phyloP scores from a whole-genome alignment of 1,140 invertebrate genomes.

The Lucilia cuprina region DNA sequence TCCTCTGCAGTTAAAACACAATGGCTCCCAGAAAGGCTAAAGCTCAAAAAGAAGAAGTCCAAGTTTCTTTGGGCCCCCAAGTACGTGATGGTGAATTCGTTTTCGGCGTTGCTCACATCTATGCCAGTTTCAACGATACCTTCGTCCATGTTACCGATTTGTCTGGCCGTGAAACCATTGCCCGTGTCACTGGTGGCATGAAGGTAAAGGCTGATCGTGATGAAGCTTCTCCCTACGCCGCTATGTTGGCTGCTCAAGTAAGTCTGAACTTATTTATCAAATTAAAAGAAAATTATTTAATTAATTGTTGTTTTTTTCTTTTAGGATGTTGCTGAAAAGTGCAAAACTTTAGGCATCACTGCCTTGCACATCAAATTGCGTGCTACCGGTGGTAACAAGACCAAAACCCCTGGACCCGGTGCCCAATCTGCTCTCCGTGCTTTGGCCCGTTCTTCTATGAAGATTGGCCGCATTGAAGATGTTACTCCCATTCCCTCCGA shows the following conservation, averaged over 20 bases:
- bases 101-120: slow-evolving; percentile 99
- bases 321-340: slow-evolving; percentile 98
- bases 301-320: slow-evolving; percentile 47
- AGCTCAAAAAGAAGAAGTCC: slow-evolving; percentile 94
- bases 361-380: slow-evolving; percentile 98
- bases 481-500: slow-evolving; percentile 99
- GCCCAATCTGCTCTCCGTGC: slow-evolving; percentile 98
- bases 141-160: slow-evolving; percentile 99
- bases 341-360: slow-evolving; percentile 95
- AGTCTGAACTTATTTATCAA: slow-evolving; percentile 42
- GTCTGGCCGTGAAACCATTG: slow-evolving; percentile 98
- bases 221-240: slow-evolving; percentile 99
- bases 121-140: slow-evolving; percentile 99
- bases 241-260: slow-evolving; percentile 99
- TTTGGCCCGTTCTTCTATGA: slow-evolving; percentile 97
- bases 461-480: slow-evolving; percentile 99
- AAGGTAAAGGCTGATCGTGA: slow-evolving; percentile 99
- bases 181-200: slow-evolving; percentile 99
- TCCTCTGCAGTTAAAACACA: slow-evolving; percentile 44
- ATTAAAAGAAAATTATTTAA: not conserved
- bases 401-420: slow-evolving; percentile 97
- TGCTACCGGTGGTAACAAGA: slow-evolving; percentile 98
- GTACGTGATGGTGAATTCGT: slow-evolving; percentile 96
- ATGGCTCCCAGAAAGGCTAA: slow-evolving; percentile 99
- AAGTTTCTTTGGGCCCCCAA: slow-evolving; percentile 96